phyloP scores from a whole-genome alignment of 2,113 vertebrate species.

The Halcyon senegalensis region DNA sequence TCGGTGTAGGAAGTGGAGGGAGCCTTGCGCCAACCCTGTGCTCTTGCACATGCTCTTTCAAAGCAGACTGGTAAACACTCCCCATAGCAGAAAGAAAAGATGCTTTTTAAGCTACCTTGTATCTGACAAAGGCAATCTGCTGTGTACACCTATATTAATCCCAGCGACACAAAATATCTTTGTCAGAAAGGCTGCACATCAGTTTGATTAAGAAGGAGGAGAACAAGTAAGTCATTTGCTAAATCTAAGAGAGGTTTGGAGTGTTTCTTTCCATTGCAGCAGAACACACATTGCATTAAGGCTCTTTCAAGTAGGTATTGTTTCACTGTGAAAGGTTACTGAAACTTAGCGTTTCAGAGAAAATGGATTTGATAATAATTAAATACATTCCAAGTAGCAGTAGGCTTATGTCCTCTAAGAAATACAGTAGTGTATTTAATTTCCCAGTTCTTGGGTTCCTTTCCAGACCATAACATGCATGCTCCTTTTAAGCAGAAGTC shows the following conservation, averaged over 20 bases:
- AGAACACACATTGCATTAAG: background rate
- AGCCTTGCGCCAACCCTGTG: background rate
- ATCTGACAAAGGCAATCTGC: background rate
- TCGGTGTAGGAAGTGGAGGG: background rate
- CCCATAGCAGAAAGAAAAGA: background rate
- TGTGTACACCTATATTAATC: background rate
- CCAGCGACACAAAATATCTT: background rate
- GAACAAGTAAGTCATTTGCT: background rate
- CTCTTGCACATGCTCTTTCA: background rate
- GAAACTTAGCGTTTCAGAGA: background rate
- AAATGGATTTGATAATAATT: background rate
- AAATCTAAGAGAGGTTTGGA: background rate
- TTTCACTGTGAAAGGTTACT: background rate
- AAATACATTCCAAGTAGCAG: conserved; percentile 2
- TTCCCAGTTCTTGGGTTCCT: conserved; percentile 4
- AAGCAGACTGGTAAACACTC: background rate
- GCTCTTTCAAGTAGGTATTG: background rate
- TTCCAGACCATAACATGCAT: background rate
- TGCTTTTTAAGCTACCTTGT: background rate
- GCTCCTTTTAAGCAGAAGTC: conserved; percentile 14
- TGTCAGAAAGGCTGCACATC: background rate
- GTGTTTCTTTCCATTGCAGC: background rate
- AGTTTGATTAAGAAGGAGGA: background rate
- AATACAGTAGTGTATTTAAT: conserved; percentile 10
- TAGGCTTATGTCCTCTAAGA: conserved; percentile 13